Conservation (phyloP, 2,888 invertebrate genomes). For the Athalia rosae region DNA sequence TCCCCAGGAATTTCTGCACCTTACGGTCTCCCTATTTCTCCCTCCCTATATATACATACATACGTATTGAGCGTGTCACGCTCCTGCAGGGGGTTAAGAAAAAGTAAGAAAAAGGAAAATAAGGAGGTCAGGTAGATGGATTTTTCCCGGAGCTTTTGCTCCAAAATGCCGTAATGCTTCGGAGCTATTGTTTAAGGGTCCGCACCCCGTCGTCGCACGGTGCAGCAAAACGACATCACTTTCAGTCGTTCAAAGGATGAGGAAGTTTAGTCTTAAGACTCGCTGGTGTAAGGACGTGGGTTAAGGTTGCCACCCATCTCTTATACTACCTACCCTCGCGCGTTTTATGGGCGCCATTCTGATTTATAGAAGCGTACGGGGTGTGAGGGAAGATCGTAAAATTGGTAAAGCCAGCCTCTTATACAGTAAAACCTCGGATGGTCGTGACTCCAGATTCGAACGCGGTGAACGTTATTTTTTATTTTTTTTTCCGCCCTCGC, state of each 20-base stretch:
- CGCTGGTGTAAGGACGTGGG: background rate
- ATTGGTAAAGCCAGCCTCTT: background rate
- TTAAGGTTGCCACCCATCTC: no score
- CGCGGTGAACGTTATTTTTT: slow-evolving; percentile 6
- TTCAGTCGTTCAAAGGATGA: background rate
- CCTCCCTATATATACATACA: slow-evolving; percentile 12
- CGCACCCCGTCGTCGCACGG: slow-evolving; percentile 15
- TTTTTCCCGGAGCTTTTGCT: slow-evolving; percentile 58
- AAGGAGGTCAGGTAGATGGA: slow-evolving; percentile 52
- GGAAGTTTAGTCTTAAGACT: slow-evolving; percentile 23
- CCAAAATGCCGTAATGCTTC: slow-evolving; percentile 68
- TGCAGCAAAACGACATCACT: no score
- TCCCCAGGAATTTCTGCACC: background rate
- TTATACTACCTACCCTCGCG: background rate
- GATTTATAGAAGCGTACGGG: slow-evolving; percentile 27
- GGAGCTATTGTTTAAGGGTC: slow-evolving; percentile 29
- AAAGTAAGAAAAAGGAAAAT: no score
- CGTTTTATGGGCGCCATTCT: slow-evolving; percentile 29
- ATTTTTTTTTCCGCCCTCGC: no score
- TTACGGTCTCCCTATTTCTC: background rate
- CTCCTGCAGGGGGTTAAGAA: background rate
- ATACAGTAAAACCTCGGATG: background rate
- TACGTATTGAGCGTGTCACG: background rate
- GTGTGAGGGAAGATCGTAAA: slow-evolving; percentile 28
- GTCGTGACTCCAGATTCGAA: background rate